phyloP scores from a whole-genome alignment of 2,113 vertebrate species.

The Scytalopus superciliaris region DNA sequence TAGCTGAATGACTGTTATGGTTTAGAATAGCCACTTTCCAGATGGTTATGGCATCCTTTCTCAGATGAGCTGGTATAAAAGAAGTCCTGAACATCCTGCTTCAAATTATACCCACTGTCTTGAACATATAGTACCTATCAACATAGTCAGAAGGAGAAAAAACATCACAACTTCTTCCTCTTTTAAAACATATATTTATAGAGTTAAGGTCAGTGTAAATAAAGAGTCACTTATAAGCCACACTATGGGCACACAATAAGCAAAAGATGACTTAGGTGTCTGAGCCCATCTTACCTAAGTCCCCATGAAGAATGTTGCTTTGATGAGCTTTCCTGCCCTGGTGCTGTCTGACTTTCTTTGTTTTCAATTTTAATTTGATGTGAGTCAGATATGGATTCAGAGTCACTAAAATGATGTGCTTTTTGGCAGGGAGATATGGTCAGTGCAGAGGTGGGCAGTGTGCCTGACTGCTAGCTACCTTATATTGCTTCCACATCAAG shows the following conservation, averaged over 20 bases:
- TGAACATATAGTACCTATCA: background rate
- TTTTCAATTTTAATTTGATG: background rate
- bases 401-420: background rate
- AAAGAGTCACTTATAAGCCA: background rate
- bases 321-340: background rate
- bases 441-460: background rate
- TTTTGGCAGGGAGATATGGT: background rate
- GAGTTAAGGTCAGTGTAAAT: background rate
- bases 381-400: background rate
- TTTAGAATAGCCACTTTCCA: background rate
- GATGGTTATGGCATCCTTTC: background rate
- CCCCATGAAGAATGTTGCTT: fast-evolving
- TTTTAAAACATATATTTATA: background rate
- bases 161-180: background rate
- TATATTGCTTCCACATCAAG: background rate
- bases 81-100: background rate
- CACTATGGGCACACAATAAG: fast-evolving
- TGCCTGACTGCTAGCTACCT: background rate
- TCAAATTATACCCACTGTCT: background rate
- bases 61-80: background rate
- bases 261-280: background rate
- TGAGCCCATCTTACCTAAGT: background rate
- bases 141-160: background rate
- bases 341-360: background rate
- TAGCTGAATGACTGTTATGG: background rate